A percentile compares a stretch with the other conserved stretches of the same genome.
Conservation (phyloP, 1,140 invertebrate species). For the Ericerus pela region DNA sequence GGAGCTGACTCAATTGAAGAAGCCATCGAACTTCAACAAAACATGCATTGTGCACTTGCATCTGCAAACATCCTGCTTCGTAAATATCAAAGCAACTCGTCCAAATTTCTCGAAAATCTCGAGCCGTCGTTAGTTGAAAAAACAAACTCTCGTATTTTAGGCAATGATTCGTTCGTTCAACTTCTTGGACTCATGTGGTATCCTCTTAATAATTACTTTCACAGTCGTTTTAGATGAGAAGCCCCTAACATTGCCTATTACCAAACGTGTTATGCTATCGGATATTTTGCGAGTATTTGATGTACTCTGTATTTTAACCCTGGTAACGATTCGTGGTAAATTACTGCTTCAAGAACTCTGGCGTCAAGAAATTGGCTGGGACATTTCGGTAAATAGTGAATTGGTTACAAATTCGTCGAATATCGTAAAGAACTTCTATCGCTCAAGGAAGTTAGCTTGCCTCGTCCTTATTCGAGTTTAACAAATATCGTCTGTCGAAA, state of each 20-base stretch:
- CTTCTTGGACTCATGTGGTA: not conserved
- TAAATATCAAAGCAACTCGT: constrained; percentile 1
- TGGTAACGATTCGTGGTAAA: constrained; percentile 23
- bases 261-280: constrained; percentile 16
- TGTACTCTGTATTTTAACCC: constrained; percentile 23
- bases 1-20: not conserved
- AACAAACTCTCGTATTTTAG: not conserved
- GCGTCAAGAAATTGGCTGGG: constrained; percentile 22
- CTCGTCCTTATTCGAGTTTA: not conserved
- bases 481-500: not conserved
- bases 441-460: not conserved
- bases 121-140: not conserved
- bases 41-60: not conserved
- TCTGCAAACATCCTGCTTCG: not conserved
- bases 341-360: constrained; percentile 25
- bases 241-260: not conserved
- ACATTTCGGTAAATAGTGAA: constrained; percentile 18
- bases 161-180: not conserved
- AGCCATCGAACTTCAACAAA: not conserved
- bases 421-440: not conserved
- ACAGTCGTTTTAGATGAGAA: not conserved
- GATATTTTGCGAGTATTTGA: constrained; percentile 24
- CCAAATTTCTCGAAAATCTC: not conserved
- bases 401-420: not conserved
- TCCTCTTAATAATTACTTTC: not conserved